Base-by-base conservation (phyloP, 92 coral and sea anemone species). In the Desmophyllum pertusum region DNA sequence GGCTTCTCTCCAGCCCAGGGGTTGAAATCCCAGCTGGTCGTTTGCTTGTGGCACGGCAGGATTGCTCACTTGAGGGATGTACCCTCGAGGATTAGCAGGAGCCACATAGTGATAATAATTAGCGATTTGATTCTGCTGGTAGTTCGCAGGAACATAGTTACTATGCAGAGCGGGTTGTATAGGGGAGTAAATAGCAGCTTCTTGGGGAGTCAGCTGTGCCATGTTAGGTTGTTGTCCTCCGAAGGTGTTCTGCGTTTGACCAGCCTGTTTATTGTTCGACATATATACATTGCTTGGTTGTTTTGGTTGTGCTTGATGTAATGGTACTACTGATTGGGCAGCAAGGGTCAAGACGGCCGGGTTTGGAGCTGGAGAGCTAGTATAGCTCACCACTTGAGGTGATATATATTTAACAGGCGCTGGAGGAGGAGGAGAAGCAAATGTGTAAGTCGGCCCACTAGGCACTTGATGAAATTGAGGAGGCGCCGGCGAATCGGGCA, bases 391-490 rank as follows among this genome's bases (percentile, higher is more conserved):
- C 53, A 76, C 66, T 64, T 63, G 83, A 21, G 87, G 87, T 37
- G 76, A 46, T 7, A 76, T 33, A 19, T 75, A 75, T 65, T 84
- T 75, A 10, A 81, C 88, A 21, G 92, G 86, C 9, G 35, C 50
- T 29, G 89, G 76, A 45, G 82, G 67, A 11, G 94, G 92, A 21
- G 92, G 83, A 73, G 98, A 88, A 36, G 94, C 97, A 72, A 97
- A 92, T 3, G 94, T 92, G 81, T 92, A 97, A 0, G 98, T 94
- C 39, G 97, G 95, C 2, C 97, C 98, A 61, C 91, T 87, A 9
- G 99, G 97, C 62, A 89, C 90, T 43, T 89, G 92, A 8, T 61
- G 78, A 21, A 84, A 59, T 53, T 82, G 81, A 72, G 85, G 79
- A 40, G 62, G 50, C 11, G 89, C 70, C 50, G 94, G 87, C 23